Conservation (phyloP, 1,140 invertebrate species). For the Platyscapa corneri region DNA sequence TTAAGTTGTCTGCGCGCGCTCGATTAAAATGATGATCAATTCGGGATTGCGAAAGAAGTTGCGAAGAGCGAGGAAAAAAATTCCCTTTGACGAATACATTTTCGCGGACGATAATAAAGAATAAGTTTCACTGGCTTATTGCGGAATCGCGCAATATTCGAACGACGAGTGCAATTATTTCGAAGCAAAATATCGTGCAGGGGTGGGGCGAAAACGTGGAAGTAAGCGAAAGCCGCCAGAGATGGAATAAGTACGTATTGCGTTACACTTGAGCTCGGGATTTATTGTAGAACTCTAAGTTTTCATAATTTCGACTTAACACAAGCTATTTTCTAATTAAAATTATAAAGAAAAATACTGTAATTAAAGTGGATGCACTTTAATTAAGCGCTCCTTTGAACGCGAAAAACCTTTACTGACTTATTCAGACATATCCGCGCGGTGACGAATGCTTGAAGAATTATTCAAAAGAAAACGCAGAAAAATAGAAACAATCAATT, state of each 20-base stretch:
- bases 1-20: too few relatives aligned
- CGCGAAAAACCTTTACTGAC: background rate
- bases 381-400: conserved; percentile 41
- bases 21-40: too few relatives aligned
- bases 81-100: too few relatives aligned
- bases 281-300: background rate
- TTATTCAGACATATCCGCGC: background rate
- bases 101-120: too few relatives aligned
- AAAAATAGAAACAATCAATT: conserved; percentile 26
- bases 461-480: conserved; percentile 8
- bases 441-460: background rate
- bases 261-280: too few relatives aligned
- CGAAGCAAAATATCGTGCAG: background rate
- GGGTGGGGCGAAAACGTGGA: too few relatives aligned
- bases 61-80: too few relatives aligned
- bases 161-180: background rate
- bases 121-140: too few relatives aligned
- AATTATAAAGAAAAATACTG: conserved; percentile 39
- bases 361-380: conserved; percentile 49
- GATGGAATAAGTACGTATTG: background rate
- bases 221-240: background rate
- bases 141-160: too few relatives aligned
- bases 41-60: too few relatives aligned
- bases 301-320: conserved; percentile 18
- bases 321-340: conserved; percentile 49